Base-by-base conservation (phyloP, 2,888 invertebrate species). In the Melolontha melolontha region DNA sequence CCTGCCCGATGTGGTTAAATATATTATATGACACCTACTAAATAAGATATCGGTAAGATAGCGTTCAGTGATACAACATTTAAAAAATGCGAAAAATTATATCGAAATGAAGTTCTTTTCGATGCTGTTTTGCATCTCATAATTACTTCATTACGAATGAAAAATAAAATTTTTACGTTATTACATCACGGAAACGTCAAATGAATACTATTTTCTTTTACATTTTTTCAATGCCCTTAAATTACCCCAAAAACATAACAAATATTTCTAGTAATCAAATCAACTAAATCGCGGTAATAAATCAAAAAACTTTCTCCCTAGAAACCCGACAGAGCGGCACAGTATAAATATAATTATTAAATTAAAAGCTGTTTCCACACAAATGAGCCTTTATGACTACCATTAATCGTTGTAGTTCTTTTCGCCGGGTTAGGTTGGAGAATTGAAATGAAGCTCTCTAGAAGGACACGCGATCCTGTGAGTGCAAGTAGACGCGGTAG, bases 331-430 rank as follows among this genome's bases (percentile, higher is more conserved):
- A 34, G 34, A 62, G 16, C 59, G 47, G 16, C 47, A 14, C 34
- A 16, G 34, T 62, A 49, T 62, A 52, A 62, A 70, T 70, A 72
- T 76, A 77, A 78, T 78, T 77, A 79, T 79, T 78, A 77, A 78
- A 78, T 79, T 79, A 79, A 78, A 77, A 75, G 73, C 76, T 70
- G 76, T 77, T 78, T 78, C 76, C 76, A 75, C 77, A 76, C 75
- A 75, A 78, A 72, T 75, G 75, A 73, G 72, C 75, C 75, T 76
- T 77, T 75, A 75, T 76, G 71, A 67, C 73, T 69, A 72, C 74
- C 75, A 78, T 78, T 76, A 79, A 78, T 78, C 77, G 75, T 73
- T 69, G 59, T 74, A 16, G 59, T 76, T 73, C 72, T 73, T 72
- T 70, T 57, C 68, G 64, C 41, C 29, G 16, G 11, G 47, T 39